Evolutionary conservation across 2,113 vertebrate species (phyloP), one percentile per base, ranked within the genome.

Genomic region (Sinocyclocheilus grahami): DNA sequence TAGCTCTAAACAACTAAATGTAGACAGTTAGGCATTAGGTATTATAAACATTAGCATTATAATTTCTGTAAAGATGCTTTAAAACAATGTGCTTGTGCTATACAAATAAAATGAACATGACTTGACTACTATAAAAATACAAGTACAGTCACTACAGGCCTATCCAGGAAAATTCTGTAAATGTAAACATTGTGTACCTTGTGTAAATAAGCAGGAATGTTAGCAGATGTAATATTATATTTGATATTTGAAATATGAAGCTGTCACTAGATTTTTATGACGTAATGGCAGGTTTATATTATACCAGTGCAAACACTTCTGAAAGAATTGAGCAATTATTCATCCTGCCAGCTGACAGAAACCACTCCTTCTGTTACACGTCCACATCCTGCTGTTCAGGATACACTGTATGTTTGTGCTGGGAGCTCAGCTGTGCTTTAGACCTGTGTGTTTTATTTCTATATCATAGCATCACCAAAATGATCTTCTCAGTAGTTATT

Each of bases 351-450:
- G 53, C 5, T 33, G 65, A 46, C 20, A 51, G 65, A 71, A 85
- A 71, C 88, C 88, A 63, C 85, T 81, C 85, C 88, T 51, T 82
- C 78, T 86, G 65, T 55, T 71, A 72, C 78, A 85, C 24, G 30
- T 65, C 72, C 62, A 89, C 88, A 89, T 89, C 88, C 88, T 89
- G 88, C 76, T 87, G 39, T 69, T 87, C 63, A 78, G 78, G 79
- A 81, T 82, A 33, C 63, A 60, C 22, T 78, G 69, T 37, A 27
- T 71, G 30, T 78, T 14, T 78, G 33, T 27, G 2, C 39, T 55
- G 37, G 58, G 39, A 74, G 20, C 77, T 87, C 65, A 71, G 24
- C 30, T 69, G 69, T 39, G 14, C 16, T 77, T 33, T 53, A 60
- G 20, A 27, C 18, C 76, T 77, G 65, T 60, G 24, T 67, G 39